These are phyloP conservation scores for Oxygymnocypris stewartii DNA, from an alignment of 2,113 vertebrate species.

Conservation along the genomic window DNA sequence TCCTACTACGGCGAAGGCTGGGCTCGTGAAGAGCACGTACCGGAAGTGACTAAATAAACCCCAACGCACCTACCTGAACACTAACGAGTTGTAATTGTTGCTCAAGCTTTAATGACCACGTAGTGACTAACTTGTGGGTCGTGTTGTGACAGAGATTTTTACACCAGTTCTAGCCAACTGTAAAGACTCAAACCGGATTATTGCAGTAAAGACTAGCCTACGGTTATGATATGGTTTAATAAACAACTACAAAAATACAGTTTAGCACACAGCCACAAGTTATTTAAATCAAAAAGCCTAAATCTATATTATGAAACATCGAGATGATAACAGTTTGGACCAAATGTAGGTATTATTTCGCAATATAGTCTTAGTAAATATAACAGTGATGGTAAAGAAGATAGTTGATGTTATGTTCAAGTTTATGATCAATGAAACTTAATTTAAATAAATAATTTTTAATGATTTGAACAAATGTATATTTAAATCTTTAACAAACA, in stretches of 20 bases:
- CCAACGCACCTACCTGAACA: background rate
- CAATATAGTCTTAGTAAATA: background rate
- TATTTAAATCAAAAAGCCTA: background rate
- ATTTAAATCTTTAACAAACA: no score
- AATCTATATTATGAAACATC: background rate
- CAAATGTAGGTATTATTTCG: background rate
- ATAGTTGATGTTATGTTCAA: background rate
- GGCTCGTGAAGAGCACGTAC: background rate
- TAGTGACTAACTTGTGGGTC: constrained; percentile 10
- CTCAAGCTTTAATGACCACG: background rate
- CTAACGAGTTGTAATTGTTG: constrained; percentile 5
- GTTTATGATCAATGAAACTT: background rate
- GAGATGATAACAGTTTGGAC: background rate
- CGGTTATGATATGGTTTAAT: background rate
- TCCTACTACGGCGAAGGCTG: background rate
- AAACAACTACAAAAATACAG: no score
- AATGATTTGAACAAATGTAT: background rate
- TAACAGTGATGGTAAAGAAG: background rate
- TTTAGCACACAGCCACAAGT: background rate
- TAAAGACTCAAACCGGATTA: background rate
- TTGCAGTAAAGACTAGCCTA: background rate
- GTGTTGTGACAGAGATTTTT: background rate
- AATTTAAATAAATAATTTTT: background rate
- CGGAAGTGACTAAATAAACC: constrained; percentile 28
- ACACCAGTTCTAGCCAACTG: background rate